Evolutionary conservation across 2,113 vertebrate species (phyloP).

Genomic region (Thamnophis sirtalis): DNA sequence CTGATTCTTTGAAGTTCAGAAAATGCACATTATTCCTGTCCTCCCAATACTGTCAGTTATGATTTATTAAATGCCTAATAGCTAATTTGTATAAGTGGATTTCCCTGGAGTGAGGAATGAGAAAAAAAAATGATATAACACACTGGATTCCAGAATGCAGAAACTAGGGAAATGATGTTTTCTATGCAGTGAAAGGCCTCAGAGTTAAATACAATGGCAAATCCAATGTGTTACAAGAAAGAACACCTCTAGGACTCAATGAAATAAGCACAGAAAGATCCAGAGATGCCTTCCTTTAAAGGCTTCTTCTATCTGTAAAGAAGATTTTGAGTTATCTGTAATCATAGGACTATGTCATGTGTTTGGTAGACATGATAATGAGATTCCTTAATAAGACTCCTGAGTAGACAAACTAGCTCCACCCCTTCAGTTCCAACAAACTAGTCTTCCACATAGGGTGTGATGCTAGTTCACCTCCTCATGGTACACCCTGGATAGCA

Average conservation of each 20-base stretch:
- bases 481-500: too few relatives aligned
- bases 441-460: neutral
- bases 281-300: neutral
- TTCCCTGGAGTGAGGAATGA: neutral
- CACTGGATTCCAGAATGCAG: neutral
- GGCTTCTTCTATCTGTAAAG: neutral
- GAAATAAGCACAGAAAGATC: neutral
- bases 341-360: neutral
- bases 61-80: neutral
- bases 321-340: neutral
- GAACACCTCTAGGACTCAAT: neutral
- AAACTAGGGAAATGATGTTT: neutral
- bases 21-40: neutral
- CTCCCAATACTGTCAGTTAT: neutral
- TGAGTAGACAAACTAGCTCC: neutral
- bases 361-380: neutral
- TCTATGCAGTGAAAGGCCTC: neutral
- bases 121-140: neutral
- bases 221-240: neutral
- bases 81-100: neutral
- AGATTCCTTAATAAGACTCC: neutral
- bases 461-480: too few relatives aligned
- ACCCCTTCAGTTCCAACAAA: neutral
- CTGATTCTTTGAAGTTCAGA: neutral
- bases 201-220: neutral